phyloP scores from a whole-genome alignment of 2,888 invertebrate genomes.

The Ellobium chinense region DNA sequence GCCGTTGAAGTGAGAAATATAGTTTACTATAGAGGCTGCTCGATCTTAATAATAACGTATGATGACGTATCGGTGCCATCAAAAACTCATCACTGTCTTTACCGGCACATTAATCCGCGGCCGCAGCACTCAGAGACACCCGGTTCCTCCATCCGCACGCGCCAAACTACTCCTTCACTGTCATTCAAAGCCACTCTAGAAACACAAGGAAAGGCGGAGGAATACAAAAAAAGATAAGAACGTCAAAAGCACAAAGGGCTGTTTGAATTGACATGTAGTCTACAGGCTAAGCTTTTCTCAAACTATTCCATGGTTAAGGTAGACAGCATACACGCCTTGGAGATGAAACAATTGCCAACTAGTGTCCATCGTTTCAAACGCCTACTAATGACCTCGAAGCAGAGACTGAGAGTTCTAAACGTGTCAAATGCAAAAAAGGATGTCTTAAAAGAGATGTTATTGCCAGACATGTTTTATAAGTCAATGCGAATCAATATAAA shows the following conservation, averaged over 20 bases:
- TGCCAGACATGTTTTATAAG: no score
- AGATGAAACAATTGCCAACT: no score
- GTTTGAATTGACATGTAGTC: no score
- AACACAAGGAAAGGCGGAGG: no score
- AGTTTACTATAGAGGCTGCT: not conserved
- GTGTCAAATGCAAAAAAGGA: no score
- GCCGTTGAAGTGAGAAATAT: not conserved
- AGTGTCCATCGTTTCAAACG: no score
- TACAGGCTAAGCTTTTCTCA: no score
- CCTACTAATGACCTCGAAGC: no score
- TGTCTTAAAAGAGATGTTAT: no score
- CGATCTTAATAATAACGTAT: slow-evolving; percentile 13
- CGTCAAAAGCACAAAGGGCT: not conserved
- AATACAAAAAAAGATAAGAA: not conserved
- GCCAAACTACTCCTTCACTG: slow-evolving; percentile 34
- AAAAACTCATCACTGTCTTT: slow-evolving; percentile 35
- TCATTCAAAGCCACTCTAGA: slow-evolving; percentile 26
- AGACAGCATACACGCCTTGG: no score
- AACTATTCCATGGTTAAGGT: not conserved
- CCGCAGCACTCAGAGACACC: not conserved
- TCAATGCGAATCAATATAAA: no score
- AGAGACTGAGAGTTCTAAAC: no score
- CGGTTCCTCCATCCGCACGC: slow-evolving; percentile 9
- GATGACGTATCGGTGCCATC: slow-evolving; percentile 19
- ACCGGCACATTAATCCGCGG: slow-evolving; percentile 11